A percentile compares a stretch with the other conserved stretches of the same genome.
phyloP scores from a whole-genome alignment of 2,797 vertebrate genomes.

The Heterohyrax brucei region DNA sequence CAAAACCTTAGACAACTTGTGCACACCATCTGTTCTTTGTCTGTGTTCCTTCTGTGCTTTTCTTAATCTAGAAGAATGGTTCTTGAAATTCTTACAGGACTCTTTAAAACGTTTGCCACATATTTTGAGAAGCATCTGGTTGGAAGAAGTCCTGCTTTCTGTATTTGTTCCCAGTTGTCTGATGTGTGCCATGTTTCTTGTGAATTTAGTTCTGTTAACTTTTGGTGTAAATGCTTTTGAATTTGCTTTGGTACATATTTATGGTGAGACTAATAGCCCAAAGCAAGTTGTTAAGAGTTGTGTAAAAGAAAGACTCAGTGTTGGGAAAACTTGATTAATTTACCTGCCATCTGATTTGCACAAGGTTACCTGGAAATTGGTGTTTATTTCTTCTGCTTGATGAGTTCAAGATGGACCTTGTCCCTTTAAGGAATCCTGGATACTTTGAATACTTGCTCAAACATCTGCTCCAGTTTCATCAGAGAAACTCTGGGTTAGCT shows the following conservation, averaged over 20 bases:
- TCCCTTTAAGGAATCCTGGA: slow-evolving; percentile 73
- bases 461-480: slow-evolving; percentile 79
- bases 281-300: slow-evolving; percentile 12
- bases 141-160: slow-evolving; percentile 70
- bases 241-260: slow-evolving; percentile 57
- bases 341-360: slow-evolving; percentile 78
- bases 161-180: slow-evolving; percentile 74
- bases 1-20: slow-evolving; percentile 62
- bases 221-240: slow-evolving; percentile 71
- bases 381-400: slow-evolving; percentile 79
- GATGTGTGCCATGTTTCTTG: slow-evolving; percentile 72
- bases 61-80: slow-evolving; percentile 80
- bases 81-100: slow-evolving; percentile 84
- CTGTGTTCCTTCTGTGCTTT: slow-evolving; percentile 74
- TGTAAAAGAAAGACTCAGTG: slow-evolving; percentile 50
- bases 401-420: slow-evolving; percentile 86
- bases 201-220: slow-evolving; percentile 74
- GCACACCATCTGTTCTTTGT: slow-evolving; percentile 81
- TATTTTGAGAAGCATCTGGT: slow-evolving; percentile 85
- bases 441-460: slow-evolving; percentile 79
- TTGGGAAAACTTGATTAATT: slow-evolving; percentile 82
- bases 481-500: not conserved
- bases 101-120: slow-evolving; percentile 77
- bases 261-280: slow-evolving; percentile 11
- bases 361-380: slow-evolving; percentile 83